Evolutionary conservation across 30 jellyfish, hydroid and myxozoan species (phyloP), one percentile per base, ranked within the genome.

Genomic region (Hydractinia symbiolongicarpus): DNA sequence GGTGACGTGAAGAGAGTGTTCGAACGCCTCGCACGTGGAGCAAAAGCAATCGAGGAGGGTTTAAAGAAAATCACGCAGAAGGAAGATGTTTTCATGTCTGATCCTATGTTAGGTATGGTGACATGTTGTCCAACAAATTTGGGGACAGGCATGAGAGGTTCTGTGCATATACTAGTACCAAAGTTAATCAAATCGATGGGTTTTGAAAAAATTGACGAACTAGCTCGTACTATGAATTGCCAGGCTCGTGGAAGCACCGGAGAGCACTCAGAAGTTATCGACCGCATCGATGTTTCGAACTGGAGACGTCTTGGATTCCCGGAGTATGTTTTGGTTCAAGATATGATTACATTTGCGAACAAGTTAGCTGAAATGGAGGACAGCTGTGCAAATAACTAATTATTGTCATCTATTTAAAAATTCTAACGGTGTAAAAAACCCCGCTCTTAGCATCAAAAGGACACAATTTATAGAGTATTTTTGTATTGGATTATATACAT

Each of bases 251-350:
- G 81, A 72, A 72, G 64, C 64, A 30, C 58, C 8, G 81, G 81
- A 6, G 81, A 72, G 64, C 81, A 72, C 50, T 72, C 81, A n/a
- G 81, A 49, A 9, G 81, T 72, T 30, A 72, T 72, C n/a, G 81
- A 72, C 50, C 64, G 81, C n/a, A 52, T 72, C 50, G 81, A 72
- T 72, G 64, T 72, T 40, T 30, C 64, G 9, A 72, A 72, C 52
- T 52, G 81, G 58, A 54, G 81, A n/a, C 81, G 81, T 6, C n/a
- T 72, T 54, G 81, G 81, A 6, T 72, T 72, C 50, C 81, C 81
- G 2, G 81, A 72, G 50, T 58, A 72, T 58, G 81, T 17, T n/a
- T 58, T 72, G 21, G 64, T 72, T 9, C 58, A 72, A 49, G 81
- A 72, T 58, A 72, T 72, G 81, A 72, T 72, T 53, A 72, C 21